Evolutionary conservation across 2,888 invertebrate genomes (phyloP), one percentile per base, ranked within the genome.

Genomic region (Trachelus stipa): DNA sequence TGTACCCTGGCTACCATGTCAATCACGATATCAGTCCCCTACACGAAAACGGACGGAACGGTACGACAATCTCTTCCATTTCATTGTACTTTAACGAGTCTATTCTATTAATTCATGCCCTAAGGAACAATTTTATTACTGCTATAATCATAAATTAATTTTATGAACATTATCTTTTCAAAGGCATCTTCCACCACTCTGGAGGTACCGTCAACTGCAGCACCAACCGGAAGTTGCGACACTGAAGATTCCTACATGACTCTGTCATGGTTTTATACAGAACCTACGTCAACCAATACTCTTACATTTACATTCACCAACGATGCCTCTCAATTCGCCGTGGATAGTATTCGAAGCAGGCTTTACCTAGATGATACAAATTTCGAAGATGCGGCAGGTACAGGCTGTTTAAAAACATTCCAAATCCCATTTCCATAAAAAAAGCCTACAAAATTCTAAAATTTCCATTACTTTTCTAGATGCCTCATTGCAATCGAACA

Each of bases 1-100:
- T 85, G 85, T 68, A 80, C 83, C 23, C 77, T 85, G n/a, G 79
- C 80, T 11, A 81, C 79, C 30, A 83, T 85, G 82, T 73, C 81
- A 4, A 81, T 85, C 12, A 79, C 76, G 35, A 68, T 85, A 78
- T 80, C 69, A 30, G 82, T 80, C 11, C 40, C 69, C n/a, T 85
- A 84, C 74, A 68, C 35, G 11, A 82, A 79, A 69, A 77, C 73
- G 6, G 77, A 82, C 31, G 69, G 76, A 73, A 79, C 79, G 80
- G 84, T 85, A 73, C 71, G 79, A 79, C 11, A 15, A 34, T 75
- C 68, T 69, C 34, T 40, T 30, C 3, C n/a, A 56, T 23, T 56
- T 56, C 56, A 23, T 56, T 56, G 56, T 23, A 56, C 23, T 56
- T 23, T 56, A 56, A 56, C 56, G 56, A 56, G 23, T 23, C 23